phyloP scores from a whole-genome alignment of 2,113 vertebrate genomes.

The Cebidichthys violaceus region DNA sequence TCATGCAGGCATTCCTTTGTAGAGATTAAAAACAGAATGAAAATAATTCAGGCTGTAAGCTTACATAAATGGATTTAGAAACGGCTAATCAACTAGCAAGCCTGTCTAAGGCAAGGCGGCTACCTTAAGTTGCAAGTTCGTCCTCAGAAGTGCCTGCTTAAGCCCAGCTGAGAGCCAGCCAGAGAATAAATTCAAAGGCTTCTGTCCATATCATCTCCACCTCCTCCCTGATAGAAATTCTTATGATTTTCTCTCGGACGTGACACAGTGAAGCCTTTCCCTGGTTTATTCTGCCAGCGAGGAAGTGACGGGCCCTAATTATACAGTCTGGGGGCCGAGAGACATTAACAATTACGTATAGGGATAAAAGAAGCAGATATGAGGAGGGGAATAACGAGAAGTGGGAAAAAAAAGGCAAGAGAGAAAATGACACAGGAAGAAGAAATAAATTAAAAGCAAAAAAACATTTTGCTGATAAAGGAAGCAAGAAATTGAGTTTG shows the following conservation, averaged over 20 bases:
- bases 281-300: slow-evolving; percentile 54
- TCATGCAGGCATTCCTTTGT: slow-evolving; percentile 67
- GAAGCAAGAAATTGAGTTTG: slow-evolving; percentile 33
- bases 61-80: slow-evolving; percentile 71
- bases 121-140: slow-evolving; percentile 54
- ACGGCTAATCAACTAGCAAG: slow-evolving; percentile 67
- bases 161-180: slow-evolving; percentile 50
- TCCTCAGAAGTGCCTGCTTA: slow-evolving; percentile 64
- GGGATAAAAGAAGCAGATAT: slow-evolving; percentile 64
- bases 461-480: slow-evolving; percentile 42
- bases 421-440: slow-evolving; percentile 52
- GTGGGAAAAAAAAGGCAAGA: slow-evolving; percentile 17
- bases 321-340: slow-evolving; percentile 58
- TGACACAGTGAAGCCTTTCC: slow-evolving; percentile 57
- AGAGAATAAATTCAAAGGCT: slow-evolving; percentile 66
- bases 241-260: slow-evolving; percentile 59
- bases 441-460: slow-evolving; percentile 30
- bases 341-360: slow-evolving; percentile 65
- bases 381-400: slow-evolving; percentile 44
- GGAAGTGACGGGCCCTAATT: slow-evolving; percentile 76
- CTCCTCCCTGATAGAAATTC: slow-evolving; percentile 53
- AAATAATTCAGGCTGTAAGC: slow-evolving; percentile 65
- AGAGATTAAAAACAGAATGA: slow-evolving; percentile 70
- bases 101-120: slow-evolving; percentile 27
- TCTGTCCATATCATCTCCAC: slow-evolving; percentile 53